Base-by-base conservation (phyloP, 2,113 vertebrate species). In the Polypterus bichir region DNA sequence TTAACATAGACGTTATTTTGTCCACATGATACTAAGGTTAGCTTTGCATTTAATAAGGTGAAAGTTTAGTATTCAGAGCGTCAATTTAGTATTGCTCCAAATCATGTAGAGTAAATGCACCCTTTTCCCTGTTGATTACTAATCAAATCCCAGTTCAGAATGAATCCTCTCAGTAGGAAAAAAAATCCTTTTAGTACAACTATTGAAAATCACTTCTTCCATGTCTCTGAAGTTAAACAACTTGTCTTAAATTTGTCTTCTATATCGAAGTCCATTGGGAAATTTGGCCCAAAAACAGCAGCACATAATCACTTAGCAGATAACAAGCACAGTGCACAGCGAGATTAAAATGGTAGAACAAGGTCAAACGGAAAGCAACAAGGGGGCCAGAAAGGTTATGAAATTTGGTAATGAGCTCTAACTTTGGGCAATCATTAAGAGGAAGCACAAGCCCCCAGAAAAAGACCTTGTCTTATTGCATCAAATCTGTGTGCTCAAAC, bases 281-380 rank as follows among this genome's bases (percentile, higher is more conserved):
- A 68, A 71, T 72, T 61, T 69, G 68, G 49, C 57, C 47, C 61
- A 63, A 54, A 55, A 60, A 62, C 63, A 44, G 60, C 64, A 46
- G 62, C 54, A 57, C 57, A 59, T 60, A 67, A 69, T 66, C 54
- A 68, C 56, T 48, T 59, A 59, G 9, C 9, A 61, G 59, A 51
- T 53, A 54, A 56, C 56, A 63, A 68, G 61, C 60, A 66, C 57
- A 64, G 67, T 66, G 54, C 56, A 61, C 64, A 64, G 67, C 60
- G 66, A 59, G 64, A 71, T 71, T 64, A 66, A 62, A 71, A 11
- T 54, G 51, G 49, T n/a, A 64, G 57, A 52, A 7, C 51, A 62
- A 64, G 61, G 55, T 64, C 64, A 62, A 58, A 51, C 46, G 55
- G 61, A 51, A 60, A 57, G n/a, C 56, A 53, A 62, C 61, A 46